Evolutionary conservation across 2,113 vertebrate genomes (phyloP).

Genomic region (Corynorhinus townsendii): DNA sequence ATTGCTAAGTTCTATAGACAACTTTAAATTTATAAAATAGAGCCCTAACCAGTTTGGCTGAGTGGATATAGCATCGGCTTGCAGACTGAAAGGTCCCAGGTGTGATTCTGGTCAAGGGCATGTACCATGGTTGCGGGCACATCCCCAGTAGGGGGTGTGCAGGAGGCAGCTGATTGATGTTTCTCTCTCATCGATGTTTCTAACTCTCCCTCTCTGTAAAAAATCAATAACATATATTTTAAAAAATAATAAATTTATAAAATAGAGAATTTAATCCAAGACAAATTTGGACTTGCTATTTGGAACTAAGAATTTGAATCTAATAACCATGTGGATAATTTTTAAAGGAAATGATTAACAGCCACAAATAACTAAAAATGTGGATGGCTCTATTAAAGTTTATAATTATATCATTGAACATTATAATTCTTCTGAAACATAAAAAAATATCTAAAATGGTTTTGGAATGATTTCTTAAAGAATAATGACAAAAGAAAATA

Average conservation of each 20-base stretch:
- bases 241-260: not conserved
- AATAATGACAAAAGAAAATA: conserved; percentile 1
- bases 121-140: no score
- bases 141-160: no score
- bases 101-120: no score
- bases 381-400: not conserved
- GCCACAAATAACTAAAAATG: not conserved
- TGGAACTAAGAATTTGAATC: not conserved
- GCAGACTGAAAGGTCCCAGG: no score
- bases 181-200: no score
- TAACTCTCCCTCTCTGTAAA: no score
- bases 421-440: not conserved
- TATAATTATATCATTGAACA: not conserved
- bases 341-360: not conserved
- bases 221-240: no score
- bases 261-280: not conserved
- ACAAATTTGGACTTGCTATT: not conserved
- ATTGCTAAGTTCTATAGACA: not conserved
- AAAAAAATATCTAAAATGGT: not conserved
- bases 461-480: conserved; percentile 14
- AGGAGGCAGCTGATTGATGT: no score
- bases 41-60: not conserved
- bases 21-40: not conserved
- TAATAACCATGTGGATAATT: not conserved
- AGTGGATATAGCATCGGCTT: no score